Base-by-base conservation (phyloP, 1,140 invertebrate species). In the Stegodyphus mimosarum region DNA sequence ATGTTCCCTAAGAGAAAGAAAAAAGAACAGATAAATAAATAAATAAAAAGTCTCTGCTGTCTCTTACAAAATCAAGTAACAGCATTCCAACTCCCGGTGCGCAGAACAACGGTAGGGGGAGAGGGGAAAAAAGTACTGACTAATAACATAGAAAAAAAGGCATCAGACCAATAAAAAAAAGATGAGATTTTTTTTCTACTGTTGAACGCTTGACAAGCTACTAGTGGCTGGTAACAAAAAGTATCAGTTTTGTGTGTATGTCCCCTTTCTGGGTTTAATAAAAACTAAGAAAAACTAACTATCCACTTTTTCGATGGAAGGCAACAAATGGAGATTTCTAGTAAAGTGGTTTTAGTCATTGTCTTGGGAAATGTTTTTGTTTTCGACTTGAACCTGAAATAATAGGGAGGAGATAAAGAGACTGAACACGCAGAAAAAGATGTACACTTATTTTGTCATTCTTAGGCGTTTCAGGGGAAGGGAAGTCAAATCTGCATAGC, bases 121-220 rank as follows among this genome's bases (percentile, higher is more conserved):
- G 64, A n/a, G 49, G 64, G 64, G 49, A 55, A 7, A 55, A 7
- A 64, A 64, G 33, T 60, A 63, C 63, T 50, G 11, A 76, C 55
- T 60, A 76, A 15, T 53, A n/a, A 53, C 53, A 63, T 53, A 63
- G 64, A 51, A 76, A 33, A n/a, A 50, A 76, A 17, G 48, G 48
- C 49, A 66, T 18, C 11, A 76, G 5, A 7, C 48, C 63, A 66
- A 76, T 10, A 48, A 17, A 74, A 53, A 66, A 50, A 76, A 64
- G 18, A 76, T n/a, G 55, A 9, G 5, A 7, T 60, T 66, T 53
- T 33, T 11, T n/a, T 33, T 53, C 53, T 64, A 64, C 60, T 17
- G 48, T 50, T 77, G 74, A 77, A 77, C 33, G 74, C 74, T 77
- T 77, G 74, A 77, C 74, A 77, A 77, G 74, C 74, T 77, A 77